Conservation (phyloP, 1,140 invertebrate species). For the Macrostomum lignano region DNA sequence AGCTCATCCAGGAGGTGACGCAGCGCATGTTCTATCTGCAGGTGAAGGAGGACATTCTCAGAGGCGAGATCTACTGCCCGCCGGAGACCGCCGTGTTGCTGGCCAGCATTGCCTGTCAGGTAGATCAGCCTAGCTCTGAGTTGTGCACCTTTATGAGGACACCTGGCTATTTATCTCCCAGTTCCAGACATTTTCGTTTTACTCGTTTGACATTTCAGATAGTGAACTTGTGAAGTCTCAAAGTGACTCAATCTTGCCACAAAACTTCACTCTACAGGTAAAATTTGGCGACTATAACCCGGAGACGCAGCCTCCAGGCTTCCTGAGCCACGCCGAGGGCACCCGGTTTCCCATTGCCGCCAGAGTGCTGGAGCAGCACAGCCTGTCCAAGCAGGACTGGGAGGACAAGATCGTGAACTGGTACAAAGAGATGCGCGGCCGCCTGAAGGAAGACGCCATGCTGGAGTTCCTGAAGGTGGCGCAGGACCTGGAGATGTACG, state of each 20-base stretch:
- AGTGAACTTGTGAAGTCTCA: too few relatives aligned
- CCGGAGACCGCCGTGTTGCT: conserved; percentile 76
- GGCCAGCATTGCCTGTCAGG: conserved; percentile 75
- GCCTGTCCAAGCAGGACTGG: conserved; percentile 82
- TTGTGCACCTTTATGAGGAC: too few relatives aligned
- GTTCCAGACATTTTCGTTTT: too few relatives aligned
- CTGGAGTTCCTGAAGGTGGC: conserved; percentile 36
- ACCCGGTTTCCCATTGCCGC: conserved; percentile 8
- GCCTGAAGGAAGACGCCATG: conserved; percentile 35
- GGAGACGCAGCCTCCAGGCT: conserved; percentile 54
- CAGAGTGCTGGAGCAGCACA: conserved; percentile 57
- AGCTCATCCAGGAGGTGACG: conserved; percentile 56
- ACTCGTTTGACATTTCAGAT: too few relatives aligned
- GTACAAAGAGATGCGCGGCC: conserved; percentile 59
- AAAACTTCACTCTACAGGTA: too few relatives aligned
- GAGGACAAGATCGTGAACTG: conserved; percentile 73
- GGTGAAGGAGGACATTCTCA: conserved; percentile 78
- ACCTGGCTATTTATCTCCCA: too few relatives aligned
- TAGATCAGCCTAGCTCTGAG: too few relatives aligned
- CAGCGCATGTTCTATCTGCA: conserved; percentile 73
- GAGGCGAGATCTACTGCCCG: conserved; percentile 66
- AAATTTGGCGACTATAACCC: conserved; percentile 26
- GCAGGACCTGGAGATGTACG: conserved; percentile 95
- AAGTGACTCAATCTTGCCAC: too few relatives aligned
- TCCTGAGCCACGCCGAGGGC: too few relatives aligned